Percentiles rank a stretch among this genome's conserved stretches.
These are phyloP conservation scores for Andrena bicolor DNA, from an alignment of 2,888 invertebrate species.

Conservation along the genomic window DNA sequence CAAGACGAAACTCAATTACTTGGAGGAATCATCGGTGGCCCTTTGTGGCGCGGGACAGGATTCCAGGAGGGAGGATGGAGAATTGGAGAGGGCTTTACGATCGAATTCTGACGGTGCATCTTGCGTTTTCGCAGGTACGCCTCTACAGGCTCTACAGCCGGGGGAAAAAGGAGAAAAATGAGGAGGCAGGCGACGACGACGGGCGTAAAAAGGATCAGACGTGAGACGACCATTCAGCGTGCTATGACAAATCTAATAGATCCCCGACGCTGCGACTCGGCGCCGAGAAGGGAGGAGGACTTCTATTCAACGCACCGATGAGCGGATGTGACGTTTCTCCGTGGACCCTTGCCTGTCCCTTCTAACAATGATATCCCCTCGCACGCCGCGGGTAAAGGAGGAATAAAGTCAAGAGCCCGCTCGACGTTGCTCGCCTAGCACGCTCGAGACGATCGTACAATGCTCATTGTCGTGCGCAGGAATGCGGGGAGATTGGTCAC, in stretches of 20 bases:
- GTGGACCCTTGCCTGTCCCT: constrained; percentile 54
- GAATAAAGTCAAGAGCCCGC: constrained; percentile 63
- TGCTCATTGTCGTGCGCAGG: constrained; percentile 67
- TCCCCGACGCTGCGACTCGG: too few species aligned
- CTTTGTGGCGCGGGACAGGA: constrained; percentile 52
- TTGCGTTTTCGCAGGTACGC: constrained; percentile 69
- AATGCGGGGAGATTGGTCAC: constrained; percentile 57
- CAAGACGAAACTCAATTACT: constrained; percentile 63
- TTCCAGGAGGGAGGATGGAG: neutral
- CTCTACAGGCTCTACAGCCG: constrained; percentile 17
- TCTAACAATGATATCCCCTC: constrained; percentile 72
- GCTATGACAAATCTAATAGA: constrained; percentile 78
- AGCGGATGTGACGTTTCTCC: constrained; percentile 69
- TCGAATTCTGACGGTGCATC: constrained; percentile 73
- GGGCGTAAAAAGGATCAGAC: constrained; percentile 55
- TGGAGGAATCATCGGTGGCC: constrained; percentile 54
- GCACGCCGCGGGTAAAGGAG: constrained; percentile 35
- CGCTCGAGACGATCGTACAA: constrained; percentile 60
- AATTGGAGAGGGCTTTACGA: constrained; percentile 60
- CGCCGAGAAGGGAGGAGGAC: constrained; percentile 24
- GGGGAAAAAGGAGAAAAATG: constrained; percentile 19
- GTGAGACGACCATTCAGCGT: constrained; percentile 72
- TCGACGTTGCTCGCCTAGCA: constrained; percentile 52
- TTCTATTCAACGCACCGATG: constrained; percentile 62
- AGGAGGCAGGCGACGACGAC: constrained; percentile 15